A percentile compares a stretch with the other conserved stretches of the same genome.
Conservation (phyloP, 92 coral and sea anemone species). For the Galaxea fascicularis region DNA sequence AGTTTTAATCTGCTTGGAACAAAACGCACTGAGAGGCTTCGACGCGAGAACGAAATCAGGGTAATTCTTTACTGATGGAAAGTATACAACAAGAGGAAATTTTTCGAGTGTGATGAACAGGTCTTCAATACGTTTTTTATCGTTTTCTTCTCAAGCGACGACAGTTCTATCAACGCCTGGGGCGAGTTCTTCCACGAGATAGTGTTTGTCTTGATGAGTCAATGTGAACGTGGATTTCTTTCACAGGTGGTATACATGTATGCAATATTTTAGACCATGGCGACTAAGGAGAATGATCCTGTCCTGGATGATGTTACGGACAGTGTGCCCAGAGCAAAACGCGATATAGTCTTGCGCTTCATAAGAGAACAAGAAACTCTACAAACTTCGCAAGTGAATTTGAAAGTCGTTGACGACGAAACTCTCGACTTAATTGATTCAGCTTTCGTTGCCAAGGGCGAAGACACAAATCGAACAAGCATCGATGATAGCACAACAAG, state of each 20-base stretch:
- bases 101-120: background rate
- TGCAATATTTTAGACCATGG: constrained; percentile 4
- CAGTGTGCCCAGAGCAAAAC: constrained; percentile 77
- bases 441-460: constrained; percentile 72
- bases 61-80: background rate
- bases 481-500: constrained; percentile 13
- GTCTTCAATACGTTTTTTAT: background rate
- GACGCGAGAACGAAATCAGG: constrained; percentile 1
- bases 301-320: constrained; percentile 62
- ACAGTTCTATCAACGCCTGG: background rate
- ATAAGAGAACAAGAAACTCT: constrained; percentile 92
- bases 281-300: background rate
- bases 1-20: background rate
- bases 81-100: background rate
- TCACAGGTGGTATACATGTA: background rate
- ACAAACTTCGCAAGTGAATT: constrained; percentile 88
- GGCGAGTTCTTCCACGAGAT: constrained; percentile 17
- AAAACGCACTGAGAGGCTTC: background rate
- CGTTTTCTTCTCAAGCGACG: constrained; percentile 6
- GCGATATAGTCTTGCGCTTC: constrained; percentile 89
- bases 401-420: constrained; percentile 84
- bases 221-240: constrained; percentile 29
- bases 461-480: constrained; percentile 26
- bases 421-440: constrained; percentile 94
- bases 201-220: constrained; percentile 32